Evolutionary conservation across 2,797 vertebrate species (phyloP), one percentile per base, ranked within the genome.

Genomic region (Poecilia gillii): DNA sequence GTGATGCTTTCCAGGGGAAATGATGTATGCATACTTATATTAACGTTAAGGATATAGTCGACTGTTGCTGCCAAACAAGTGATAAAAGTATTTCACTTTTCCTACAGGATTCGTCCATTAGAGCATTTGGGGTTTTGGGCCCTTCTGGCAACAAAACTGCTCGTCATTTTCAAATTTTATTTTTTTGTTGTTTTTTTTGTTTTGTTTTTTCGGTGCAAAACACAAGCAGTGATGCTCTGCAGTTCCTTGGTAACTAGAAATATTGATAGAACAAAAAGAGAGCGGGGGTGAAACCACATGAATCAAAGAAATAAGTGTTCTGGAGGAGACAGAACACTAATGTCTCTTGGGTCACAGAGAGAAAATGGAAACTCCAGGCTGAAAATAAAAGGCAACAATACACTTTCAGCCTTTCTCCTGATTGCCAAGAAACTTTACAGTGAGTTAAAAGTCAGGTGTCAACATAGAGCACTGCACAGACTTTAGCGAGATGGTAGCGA

Each of bases 1-100:
- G 57, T 92, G 93, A 94, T 92, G 92, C 91, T 94, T 92, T 94
- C 92, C 92, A 94, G 92, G 89, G 91, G 87, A 93, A 93, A 90
- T 86, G 79, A 93, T 91, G 88, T 90, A 91, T 94, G 93, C 93
- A 95, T 91, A 93, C 83, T 91, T 83, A 78, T 87, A 90, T 89
- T 91, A 85, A 90, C 91, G 90, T 88, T 87, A 86, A 91, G 81
- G 88, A 92, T 84, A 90, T 82, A 86, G 83, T 85, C 86, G 74
- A 84, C 73, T 39, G 86, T 90, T 89, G 90, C 84, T 89, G 89
- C 86, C 90, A 92, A 89, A 90, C 89, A 77, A 76, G 81, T 83
- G 87, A 92, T 83, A 89, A 85, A 90, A 81, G 84, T 81, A 72
- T 92, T 82, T 78, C 85, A 78, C 82, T 89, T 85, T 80, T 57